A percentile compares a stretch with the other conserved stretches of the same genome.
phyloP scores from a whole-genome alignment of 2,888 invertebrate species.

The Thelaira solivaga region DNA sequence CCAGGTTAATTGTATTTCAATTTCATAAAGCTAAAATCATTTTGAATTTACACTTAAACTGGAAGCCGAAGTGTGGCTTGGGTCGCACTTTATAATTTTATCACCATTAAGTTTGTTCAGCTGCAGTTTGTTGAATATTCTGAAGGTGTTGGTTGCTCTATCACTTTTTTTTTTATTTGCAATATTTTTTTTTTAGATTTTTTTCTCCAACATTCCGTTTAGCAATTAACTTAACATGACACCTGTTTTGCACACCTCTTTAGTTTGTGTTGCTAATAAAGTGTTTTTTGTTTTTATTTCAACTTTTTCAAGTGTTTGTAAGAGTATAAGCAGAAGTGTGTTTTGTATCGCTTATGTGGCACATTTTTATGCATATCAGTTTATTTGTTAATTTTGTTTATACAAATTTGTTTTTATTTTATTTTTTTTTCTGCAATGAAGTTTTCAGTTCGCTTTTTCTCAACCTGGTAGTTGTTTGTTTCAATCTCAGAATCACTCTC shows the following conservation, averaged over 20 bases:
- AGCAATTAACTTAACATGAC: constrained; percentile 63
- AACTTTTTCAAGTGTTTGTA: not conserved
- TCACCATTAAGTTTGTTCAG: constrained; percentile 55
- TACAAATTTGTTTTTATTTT: not conserved
- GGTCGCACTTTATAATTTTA: constrained; percentile 47
- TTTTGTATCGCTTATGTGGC: constrained; percentile 7
- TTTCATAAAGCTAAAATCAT: constrained; percentile 51
- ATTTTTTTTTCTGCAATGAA: constrained; percentile 16
- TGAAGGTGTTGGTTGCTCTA: constrained; percentile 18
- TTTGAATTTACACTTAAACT: constrained; percentile 26
- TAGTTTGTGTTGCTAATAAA: constrained; percentile 8
- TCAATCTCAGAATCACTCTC: constrained; percentile 46
- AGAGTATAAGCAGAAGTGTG: not conserved
- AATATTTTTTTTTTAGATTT: constrained; percentile 4
- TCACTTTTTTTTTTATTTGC: not conserved
- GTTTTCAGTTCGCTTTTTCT: not conserved
- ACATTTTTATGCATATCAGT: constrained; percentile 39
- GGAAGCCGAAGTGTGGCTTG: constrained; percentile 42
- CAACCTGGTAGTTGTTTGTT: not conserved
- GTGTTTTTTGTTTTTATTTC: not conserved
- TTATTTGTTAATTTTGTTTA: constrained; percentile 26
- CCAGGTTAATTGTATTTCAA: constrained; percentile 62
- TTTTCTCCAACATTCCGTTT: constrained; percentile 50
- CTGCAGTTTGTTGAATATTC: constrained; percentile 49
- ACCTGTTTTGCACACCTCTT: constrained; percentile 62